Conservation (phyloP, 2,113 vertebrate genomes). For the Rattus norvegicus region GRCr8 NC_086030.1:5204501-5205000, state of each 20-base stretch:
- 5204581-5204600: background rate
- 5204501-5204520: background rate
- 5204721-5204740: slow-evolving; percentile 90
- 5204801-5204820: slow-evolving; percentile 90
- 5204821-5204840: slow-evolving; percentile 91
- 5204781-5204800: slow-evolving; percentile 91
- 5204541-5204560: background rate
- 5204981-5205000: background rate
- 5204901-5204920: slow-evolving; percentile 91
- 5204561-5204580: background rate
- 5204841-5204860: slow-evolving; percentile 93
- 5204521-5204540: background rate
- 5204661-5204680: slow-evolving; percentile 93
- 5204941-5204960: slow-evolving; percentile 92
- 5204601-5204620: slow-evolving; percentile 25
- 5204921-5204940: slow-evolving; percentile 92
- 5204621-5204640: slow-evolving; percentile 77
- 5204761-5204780: slow-evolving; percentile 91
- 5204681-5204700: slow-evolving; percentile 92
- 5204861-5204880: slow-evolving; percentile 91
- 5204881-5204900: slow-evolving; percentile 85
- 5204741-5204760: slow-evolving; percentile 91
- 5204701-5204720: slow-evolving; percentile 88
- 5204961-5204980: slow-evolving; percentile 87
- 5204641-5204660: slow-evolving; percentile 92